A percentile compares a stretch with the other conserved stretches of the same genome.
Conservation (phyloP, 35 echinoderm and acorn worm species). For the Nesometra sesokonis region DNA sequence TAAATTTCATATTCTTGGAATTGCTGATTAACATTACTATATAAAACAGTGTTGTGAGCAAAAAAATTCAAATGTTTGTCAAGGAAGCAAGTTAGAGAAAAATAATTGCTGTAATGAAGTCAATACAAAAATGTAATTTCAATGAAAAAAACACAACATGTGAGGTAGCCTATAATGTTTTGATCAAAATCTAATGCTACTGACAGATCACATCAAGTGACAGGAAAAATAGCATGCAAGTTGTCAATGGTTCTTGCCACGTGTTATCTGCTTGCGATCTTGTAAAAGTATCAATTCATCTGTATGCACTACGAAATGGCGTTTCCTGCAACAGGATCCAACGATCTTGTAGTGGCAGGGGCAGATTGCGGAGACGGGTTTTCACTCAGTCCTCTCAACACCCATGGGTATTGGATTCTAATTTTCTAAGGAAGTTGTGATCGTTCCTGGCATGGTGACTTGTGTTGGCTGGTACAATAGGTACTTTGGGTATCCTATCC, state of each 20-base stretch:
- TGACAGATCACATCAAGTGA: too few species aligned
- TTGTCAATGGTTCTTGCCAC: not conserved
- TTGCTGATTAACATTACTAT: too few species aligned
- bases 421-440: not conserved
- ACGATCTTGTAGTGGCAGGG: not conserved
- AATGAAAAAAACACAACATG: too few species aligned
- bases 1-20: too few species aligned
- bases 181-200: too few species aligned
- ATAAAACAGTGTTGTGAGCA: too few species aligned
- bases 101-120: too few species aligned
- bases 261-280: not conserved
- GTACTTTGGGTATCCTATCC: not conserved
- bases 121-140: too few species aligned
- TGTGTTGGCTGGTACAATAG: not conserved
- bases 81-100: too few species aligned
- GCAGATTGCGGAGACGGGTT: not conserved
- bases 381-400: not conserved
- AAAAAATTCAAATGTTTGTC: too few species aligned
- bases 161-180: too few species aligned
- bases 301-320: not conserved
- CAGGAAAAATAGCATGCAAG: too few species aligned
- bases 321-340: not conserved
- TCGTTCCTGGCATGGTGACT: not conserved
- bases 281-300: not conserved
- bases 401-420: not conserved